Evolutionary conservation across 2,113 vertebrate genomes (phyloP), one percentile per base, ranked within the genome.

Genomic region (Zeus faber): DNA sequence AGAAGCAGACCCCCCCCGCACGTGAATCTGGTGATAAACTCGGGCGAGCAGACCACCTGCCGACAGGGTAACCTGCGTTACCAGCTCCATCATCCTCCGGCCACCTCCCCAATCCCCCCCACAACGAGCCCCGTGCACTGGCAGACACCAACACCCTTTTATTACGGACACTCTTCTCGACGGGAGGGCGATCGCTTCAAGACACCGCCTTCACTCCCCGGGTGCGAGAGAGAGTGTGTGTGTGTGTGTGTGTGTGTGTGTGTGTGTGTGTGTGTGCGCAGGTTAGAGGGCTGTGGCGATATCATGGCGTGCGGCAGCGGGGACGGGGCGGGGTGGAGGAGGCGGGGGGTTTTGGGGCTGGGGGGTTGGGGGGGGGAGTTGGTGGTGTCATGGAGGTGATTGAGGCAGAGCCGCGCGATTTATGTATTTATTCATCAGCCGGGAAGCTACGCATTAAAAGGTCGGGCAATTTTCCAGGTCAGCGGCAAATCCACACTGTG

Each of bases 391-490:
- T 75, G 70, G 80, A 78, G 77, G 57, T 22, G 49, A 66, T 63
- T 35, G 60, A 76, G 74, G 65, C 23, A 25, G 24, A 77, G 68
- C 65, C 1, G 10, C 4, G 17, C 62, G 61, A 85, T 88, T 88
- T 86, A 86, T 88, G 84, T 73, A 85, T 88, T 87, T 86, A 88
- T 89, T 86, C 83, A 84, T 82, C 77, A 54, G 54, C 11, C 11
- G 64, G 74, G 77, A 85, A 79, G 75, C 60, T 41, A 64, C 40
- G 50, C 66, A 77, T 82, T 85, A 84, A 85, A 88, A 89, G 84
- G 86, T 89, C 70, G 62, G 67, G 59, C 62, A 81, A 84, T 87
- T 88, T 89, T 88, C 77, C 85, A 83, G 84, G 82, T 86, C 87
- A 84, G 46, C 58, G 79, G 76, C 74, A 77, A n/a, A n/a, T n/a